Evolutionary conservation across 2,797 vertebrate species (phyloP).

Genomic region (Mus spretus): DNA sequence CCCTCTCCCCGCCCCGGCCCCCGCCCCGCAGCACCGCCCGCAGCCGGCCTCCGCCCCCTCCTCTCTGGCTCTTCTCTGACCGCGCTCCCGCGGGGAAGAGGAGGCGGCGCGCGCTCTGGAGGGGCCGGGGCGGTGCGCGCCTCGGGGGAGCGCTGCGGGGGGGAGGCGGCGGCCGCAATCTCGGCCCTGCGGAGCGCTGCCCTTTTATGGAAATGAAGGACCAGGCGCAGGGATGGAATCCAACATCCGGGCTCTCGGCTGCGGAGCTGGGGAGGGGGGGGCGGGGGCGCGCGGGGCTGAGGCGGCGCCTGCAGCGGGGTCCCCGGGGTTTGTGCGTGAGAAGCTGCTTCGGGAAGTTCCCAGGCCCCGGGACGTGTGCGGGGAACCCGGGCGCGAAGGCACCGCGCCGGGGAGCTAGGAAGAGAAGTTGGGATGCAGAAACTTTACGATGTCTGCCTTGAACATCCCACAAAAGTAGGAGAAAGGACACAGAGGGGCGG

Average conservation of each 20-base stretch:
- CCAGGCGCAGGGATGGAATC: conserved; percentile 80
- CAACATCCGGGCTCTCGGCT: conserved; percentile 88
- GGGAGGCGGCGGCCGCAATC: conserved; percentile 71
- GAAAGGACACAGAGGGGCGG: conserved; percentile 44
- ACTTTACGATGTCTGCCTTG: not conserved
- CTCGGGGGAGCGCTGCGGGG: conserved; percentile 38
- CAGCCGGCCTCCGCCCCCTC: conserved; percentile 25
- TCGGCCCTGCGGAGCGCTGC: conserved; percentile 80
- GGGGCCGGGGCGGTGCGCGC: not conserved
- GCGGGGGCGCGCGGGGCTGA: not conserved
- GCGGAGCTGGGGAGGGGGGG: conserved; percentile 74
- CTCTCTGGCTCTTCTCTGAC: not conserved
- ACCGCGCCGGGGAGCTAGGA: not conserved
- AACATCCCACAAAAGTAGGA: conserved; percentile 54
- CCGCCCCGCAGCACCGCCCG: conserved; percentile 47
- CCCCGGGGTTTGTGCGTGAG: conserved; percentile 14
- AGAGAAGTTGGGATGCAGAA: not conserved
- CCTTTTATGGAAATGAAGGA: conserved; percentile 89
- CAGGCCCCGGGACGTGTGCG: not conserved
- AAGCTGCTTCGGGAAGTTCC: conserved; percentile 55
- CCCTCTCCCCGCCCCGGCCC: conserved; percentile 72
- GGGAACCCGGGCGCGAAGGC: not conserved
- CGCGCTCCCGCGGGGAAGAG: not conserved
- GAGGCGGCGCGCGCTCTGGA: not conserved
- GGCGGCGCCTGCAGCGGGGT: not conserved